Evolutionary conservation across 2,113 vertebrate genomes (phyloP), one percentile per base, ranked within the genome.

Genomic region (Calidris pygmaea): DNA sequence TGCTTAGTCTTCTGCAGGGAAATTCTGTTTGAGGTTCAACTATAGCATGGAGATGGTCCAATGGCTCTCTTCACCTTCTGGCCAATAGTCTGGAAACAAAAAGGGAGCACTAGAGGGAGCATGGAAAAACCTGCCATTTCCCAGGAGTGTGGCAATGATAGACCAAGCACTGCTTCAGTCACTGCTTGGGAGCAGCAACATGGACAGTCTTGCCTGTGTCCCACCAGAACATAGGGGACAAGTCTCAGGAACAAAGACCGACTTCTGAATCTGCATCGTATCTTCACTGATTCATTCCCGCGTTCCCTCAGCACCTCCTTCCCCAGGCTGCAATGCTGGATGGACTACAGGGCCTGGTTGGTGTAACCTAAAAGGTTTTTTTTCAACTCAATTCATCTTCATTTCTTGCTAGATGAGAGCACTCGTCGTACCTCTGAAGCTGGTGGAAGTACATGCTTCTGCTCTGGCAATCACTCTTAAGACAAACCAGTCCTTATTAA

Each of bases 361-460:
- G 34, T 20, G 17, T 9, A 52, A 43, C n/a, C 24, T 81, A 21
- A 35, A 30, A 43, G 2, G 12, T 34, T 41, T 27, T 66, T n/a
- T 47, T 34, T 32, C 0, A 19, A 43, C 27, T 53, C 47, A 12
- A 2, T 26, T 47, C 35, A 3, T 30, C 60, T 86, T 86, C 17
- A 3, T 39, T 79, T 52, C 41, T 53, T 48, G 41, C 23, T 3
- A 7, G 72, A 5, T 32, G 63, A 76, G 85, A 27, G 29, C 3
- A 16, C 55, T 77, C 18, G 3, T 45, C 0, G 0, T 10, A 0
- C 39, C 56, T 2, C 21, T 6, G 4, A 30, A 83, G 85, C 58
- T 27, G n/a, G 21, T 70, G 78, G 59, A 76, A 72, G 17, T 10
- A 13, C 3, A 9, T 4, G 27, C 24, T 27, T 27, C 62, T 80